Evolutionary conservation across 2,888 invertebrate species (phyloP).

Genomic region (Drosophila ochracea): DNA sequence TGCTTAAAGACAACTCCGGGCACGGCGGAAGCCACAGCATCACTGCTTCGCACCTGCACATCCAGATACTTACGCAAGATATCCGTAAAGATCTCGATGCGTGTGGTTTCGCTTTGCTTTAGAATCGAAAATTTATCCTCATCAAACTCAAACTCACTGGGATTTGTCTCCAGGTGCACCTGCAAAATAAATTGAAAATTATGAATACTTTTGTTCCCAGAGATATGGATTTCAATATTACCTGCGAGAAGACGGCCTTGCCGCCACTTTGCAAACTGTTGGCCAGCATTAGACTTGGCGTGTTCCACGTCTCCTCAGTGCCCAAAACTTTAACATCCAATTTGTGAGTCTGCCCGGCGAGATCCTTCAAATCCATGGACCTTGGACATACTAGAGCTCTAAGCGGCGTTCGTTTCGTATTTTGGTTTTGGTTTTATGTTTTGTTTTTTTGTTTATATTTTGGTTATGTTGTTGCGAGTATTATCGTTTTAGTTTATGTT

Average conservation of each 20-base stretch:
- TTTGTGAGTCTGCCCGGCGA: conserved; percentile 87
- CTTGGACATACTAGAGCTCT: conserved; percentile 86
- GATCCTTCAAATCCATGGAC: conserved; percentile 86
- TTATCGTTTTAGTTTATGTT: conserved; percentile 52
- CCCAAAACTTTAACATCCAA: conserved; percentile 92
- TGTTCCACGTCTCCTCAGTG: conserved; percentile 94
- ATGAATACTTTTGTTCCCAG: not conserved
- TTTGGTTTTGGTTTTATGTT: conserved; percentile 41
- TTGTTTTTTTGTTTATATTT: conserved; percentile 58
- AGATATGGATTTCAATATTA: conserved; percentile 69
- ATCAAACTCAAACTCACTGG: conserved; percentile 88
- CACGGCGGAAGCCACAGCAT: not conserved
- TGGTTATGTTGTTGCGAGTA: conserved; percentile 47
- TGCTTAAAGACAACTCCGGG: conserved; percentile 86
- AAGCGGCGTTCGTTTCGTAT: conserved; percentile 80
- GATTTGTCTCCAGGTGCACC: conserved; percentile 93
- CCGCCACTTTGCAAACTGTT: conserved; percentile 88
- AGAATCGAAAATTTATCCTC: conserved; percentile 87
- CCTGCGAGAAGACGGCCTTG: conserved; percentile 92
- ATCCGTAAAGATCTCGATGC: conserved; percentile 92
- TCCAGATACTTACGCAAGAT: conserved; percentile 89
- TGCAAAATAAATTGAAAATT: conserved; percentile 80
- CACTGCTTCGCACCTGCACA: conserved; percentile 61
- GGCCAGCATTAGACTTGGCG: conserved; percentile 92
- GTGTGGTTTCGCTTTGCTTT: conserved; percentile 89